These are phyloP conservation scores for Drosophila nannoptera DNA, from an alignment of 1,140 invertebrate species.

Conservation along the genomic window DNA sequence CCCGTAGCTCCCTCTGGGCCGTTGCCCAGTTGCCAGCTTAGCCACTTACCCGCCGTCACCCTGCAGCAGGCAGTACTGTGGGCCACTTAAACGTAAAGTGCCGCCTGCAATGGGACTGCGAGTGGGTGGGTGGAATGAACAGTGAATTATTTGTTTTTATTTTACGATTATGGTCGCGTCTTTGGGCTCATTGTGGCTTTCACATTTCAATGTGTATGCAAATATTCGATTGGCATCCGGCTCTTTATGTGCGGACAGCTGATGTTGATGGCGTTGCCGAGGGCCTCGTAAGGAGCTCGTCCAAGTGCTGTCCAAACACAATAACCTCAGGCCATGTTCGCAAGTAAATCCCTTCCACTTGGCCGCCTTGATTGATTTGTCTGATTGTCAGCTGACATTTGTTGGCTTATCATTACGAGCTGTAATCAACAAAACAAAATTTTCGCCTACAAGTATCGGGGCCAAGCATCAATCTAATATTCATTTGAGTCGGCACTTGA, in stretches of 20 bases:
- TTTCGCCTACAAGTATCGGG: slow-evolving; percentile 7
- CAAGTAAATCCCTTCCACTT: slow-evolving; percentile 23
- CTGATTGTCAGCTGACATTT: slow-evolving; percentile 42
- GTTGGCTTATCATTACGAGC: slow-evolving; percentile 63
- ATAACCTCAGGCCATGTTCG: slow-evolving; percentile 17
- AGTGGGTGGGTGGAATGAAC: slow-evolving; percentile 2
- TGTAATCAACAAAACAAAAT: slow-evolving; percentile 19
- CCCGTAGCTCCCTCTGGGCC: slow-evolving; percentile 8
- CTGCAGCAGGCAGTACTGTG: not conserved
- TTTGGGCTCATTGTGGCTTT: slow-evolving; percentile 52
- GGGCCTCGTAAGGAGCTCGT: slow-evolving; percentile 11
- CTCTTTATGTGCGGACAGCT: slow-evolving; percentile 52
- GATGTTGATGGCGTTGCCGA: slow-evolving; percentile 37
- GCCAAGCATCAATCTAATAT: slow-evolving; percentile 18
- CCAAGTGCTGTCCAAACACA: slow-evolving; percentile 49
- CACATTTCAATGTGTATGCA: slow-evolving; percentile 66
- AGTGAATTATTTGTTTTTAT: slow-evolving; percentile 53
- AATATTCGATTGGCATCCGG: slow-evolving; percentile 49
- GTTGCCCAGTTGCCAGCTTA: slow-evolving; percentile 10
- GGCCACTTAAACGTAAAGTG: slow-evolving; percentile 23
- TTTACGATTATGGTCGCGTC: slow-evolving; percentile 63
- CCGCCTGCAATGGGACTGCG: slow-evolving; percentile 13
- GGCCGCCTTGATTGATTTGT: slow-evolving; percentile 62
- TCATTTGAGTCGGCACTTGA: slow-evolving; percentile 4
- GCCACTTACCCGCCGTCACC: not conserved